These are phyloP conservation scores for Florisuga fusca DNA, from an alignment of 2,797 vertebrate genomes.

Conservation along the genomic window DNA sequence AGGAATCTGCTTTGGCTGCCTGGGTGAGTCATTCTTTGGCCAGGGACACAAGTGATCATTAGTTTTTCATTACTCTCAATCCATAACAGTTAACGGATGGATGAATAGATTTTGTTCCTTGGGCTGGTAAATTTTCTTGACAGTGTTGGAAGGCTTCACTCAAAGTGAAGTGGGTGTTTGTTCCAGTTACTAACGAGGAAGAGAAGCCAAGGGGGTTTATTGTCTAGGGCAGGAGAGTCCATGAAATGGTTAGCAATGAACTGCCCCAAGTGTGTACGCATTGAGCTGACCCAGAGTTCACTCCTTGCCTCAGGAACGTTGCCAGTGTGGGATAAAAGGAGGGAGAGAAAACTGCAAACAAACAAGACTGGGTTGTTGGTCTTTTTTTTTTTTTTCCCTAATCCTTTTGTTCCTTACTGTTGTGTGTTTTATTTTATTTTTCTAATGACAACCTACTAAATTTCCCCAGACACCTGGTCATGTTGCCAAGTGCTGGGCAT, in stretches of 20 bases:
- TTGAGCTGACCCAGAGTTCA: slow-evolving; percentile 60
- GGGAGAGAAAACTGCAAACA: slow-evolving; percentile 44
- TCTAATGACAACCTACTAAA: background rate
- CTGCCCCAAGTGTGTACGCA: slow-evolving; percentile 28
- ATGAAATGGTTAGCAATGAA: slow-evolving; percentile 39
- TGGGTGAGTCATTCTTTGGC: slow-evolving; percentile 58
- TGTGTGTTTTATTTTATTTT: background rate
- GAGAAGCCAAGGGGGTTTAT: slow-evolving; percentile 53
- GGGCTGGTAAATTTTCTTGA: slow-evolving; percentile 59
- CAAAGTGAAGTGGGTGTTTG: slow-evolving; percentile 44
- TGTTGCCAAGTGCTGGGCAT: background rate
- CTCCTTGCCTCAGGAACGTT: slow-evolving; percentile 18
- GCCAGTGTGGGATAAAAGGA: slow-evolving; percentile 42
- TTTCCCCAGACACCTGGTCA: background rate
- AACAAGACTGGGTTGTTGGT: background rate
- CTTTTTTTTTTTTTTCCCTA: background rate
- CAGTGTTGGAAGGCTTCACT: slow-evolving; percentile 36
- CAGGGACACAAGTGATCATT: background rate
- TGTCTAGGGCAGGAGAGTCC: slow-evolving; percentile 34
- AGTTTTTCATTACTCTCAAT: slow-evolving; percentile 44
- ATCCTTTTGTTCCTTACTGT: slow-evolving; percentile 19
- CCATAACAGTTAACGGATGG: slow-evolving; percentile 33
- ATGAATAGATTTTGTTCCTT: slow-evolving; percentile 39
- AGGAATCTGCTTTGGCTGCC: slow-evolving; percentile 39
- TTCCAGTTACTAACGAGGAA: slow-evolving; percentile 61